These are phyloP conservation scores for Trinectes maculatus DNA, from an alignment of 2,113 vertebrate species.

Conservation along the genomic window DNA sequence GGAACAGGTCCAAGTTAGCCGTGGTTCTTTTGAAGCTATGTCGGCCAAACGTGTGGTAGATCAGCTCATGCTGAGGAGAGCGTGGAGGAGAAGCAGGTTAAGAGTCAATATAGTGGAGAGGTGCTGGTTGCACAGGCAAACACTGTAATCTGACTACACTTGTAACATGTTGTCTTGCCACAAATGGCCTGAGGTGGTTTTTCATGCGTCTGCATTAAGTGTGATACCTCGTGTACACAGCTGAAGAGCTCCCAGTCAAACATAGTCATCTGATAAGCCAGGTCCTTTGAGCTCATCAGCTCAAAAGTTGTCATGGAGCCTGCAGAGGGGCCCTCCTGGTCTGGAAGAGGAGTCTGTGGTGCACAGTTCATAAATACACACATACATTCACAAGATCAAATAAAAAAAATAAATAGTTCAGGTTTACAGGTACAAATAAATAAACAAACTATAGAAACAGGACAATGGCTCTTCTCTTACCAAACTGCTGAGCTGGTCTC, in stretches of 20 bases:
- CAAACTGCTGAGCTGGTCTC: conserved; percentile 91
- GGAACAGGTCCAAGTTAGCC: conserved; percentile 95
- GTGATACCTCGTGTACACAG: conserved; percentile 93
- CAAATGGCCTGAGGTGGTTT: neutral
- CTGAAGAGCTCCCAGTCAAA: conserved; percentile 99
- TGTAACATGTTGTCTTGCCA: neutral
- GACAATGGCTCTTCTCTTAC: conserved; percentile 71
- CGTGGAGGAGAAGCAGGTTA: neutral
- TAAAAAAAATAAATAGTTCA: neutral
- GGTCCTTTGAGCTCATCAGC: conserved; percentile 97
- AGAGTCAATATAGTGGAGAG: neutral
- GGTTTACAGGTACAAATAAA: neutral
- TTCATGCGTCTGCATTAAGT: neutral
- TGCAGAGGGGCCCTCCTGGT: conserved; percentile 93
- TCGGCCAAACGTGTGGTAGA: conserved; percentile 96
- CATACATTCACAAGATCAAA: neutral
- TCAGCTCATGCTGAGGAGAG: conserved; percentile 88
- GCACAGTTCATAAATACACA: conserved; percentile 17
- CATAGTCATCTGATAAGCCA: conserved; percentile 96
- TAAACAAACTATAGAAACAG: neutral
- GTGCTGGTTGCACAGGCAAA: neutral
- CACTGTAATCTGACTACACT: neutral
- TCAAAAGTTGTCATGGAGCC: conserved; percentile 96
- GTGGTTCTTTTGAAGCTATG: conserved; percentile 95
- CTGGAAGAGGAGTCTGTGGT: conserved; percentile 88